A percentile compares a stretch with the other conserved stretches of the same genome.
Conservation (phyloP, 1,140 invertebrate genomes). For the Caenorhabditis brenneri region DNA sequence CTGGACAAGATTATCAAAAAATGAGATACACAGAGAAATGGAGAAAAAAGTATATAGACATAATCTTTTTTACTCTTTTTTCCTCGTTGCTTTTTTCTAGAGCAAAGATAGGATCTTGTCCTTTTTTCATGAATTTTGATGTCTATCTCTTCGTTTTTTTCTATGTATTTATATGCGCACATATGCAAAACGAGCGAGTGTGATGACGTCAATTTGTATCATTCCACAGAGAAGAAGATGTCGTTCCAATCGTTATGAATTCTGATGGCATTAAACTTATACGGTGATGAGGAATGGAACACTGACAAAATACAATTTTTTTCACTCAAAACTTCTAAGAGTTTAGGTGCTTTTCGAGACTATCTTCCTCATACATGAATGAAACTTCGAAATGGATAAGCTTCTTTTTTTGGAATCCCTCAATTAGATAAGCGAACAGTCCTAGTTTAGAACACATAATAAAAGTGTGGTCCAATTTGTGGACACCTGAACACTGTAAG, state of each 20-base stretch:
- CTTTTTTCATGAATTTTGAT: slow-evolving; percentile 37
- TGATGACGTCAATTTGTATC: neutral
- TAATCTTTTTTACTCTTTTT: neutral
- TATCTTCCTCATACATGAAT: too few species aligned
- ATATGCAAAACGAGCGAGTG: neutral
- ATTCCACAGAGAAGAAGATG: neutral
- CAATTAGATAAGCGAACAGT: too few species aligned
- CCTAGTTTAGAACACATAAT: too few species aligned
- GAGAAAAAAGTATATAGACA: neutral
- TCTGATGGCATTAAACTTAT: neutral
- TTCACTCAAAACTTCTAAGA: too few species aligned
- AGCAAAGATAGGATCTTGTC: neutral
- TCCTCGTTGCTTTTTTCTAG: neutral
- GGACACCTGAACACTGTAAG: too few species aligned
- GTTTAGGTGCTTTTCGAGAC: too few species aligned
- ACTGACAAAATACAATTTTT: neutral
- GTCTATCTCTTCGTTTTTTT: slow-evolving; percentile 31
- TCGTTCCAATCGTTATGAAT: neutral
- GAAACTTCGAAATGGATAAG: too few species aligned
- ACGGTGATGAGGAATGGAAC: neutral
- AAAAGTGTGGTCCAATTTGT: too few species aligned
- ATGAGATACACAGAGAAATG: neutral
- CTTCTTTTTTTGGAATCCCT: too few species aligned
- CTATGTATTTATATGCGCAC: neutral
- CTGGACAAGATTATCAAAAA: neutral